A percentile compares a stretch with the other conserved stretches of the same genome.
Evolutionary conservation across 2,888 invertebrate species (phyloP).

Genomic region (Oligia strigilis): DNA sequence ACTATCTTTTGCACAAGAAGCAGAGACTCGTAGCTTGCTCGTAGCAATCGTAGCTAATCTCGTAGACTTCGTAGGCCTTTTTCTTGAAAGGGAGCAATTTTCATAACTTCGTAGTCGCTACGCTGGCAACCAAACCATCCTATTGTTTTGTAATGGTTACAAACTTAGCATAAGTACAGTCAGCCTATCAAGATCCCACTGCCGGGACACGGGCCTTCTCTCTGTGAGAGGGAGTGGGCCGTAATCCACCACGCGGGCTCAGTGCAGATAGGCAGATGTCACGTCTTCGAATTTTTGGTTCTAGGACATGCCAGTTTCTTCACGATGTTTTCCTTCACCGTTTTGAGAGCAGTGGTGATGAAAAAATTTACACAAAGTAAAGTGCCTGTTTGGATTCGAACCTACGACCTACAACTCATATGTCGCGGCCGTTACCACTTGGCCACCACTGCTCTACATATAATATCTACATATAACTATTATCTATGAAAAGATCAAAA

Average conservation of each 20-base stretch:
- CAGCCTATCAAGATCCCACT: neutral
- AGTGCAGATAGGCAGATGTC: neutral
- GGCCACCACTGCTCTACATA: neutral
- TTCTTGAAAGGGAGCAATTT: neutral
- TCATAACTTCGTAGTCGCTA: constrained; percentile 5
- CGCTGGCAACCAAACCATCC: neutral
- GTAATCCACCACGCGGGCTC: neutral
- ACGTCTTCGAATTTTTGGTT: neutral
- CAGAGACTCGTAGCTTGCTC: neutral
- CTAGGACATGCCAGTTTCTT: neutral
- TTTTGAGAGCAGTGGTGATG: neutral
- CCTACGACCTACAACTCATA: neutral
- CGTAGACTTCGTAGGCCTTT: constrained; percentile 23
- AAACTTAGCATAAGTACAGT: neutral
- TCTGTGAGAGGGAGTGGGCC: neutral
- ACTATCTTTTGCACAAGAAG: neutral
- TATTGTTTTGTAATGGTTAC: neutral
- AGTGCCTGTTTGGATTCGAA: neutral
- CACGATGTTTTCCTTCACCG: neutral
- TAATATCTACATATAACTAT: no score
- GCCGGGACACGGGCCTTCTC: neutral
- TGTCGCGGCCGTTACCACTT: neutral
- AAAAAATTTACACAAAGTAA: neutral
- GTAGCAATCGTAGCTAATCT: constrained; percentile 15
- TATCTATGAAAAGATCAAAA: neutral